These are phyloP conservation scores for Blera fallax DNA, from an alignment of 2,888 invertebrate genomes.

Conservation along the genomic window DNA sequence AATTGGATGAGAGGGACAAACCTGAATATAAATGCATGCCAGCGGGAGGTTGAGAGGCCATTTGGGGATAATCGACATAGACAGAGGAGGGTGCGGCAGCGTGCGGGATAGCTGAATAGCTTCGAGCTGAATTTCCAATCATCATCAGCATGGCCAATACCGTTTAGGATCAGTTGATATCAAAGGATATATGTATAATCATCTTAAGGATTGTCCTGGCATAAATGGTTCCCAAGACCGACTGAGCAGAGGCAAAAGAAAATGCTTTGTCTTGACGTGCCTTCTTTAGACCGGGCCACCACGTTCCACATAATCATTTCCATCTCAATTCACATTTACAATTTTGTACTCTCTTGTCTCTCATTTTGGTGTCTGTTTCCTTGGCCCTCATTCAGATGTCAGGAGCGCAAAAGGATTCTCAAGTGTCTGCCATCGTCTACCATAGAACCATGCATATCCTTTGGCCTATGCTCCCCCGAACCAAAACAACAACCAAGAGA, in stretches of 20 bases:
- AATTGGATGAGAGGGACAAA: slow-evolving; percentile 55
- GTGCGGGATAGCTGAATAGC: slow-evolving; percentile 31
- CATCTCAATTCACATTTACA: slow-evolving; percentile 69
- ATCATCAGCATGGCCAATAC: slow-evolving; percentile 59
- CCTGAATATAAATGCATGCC: slow-evolving; percentile 59
- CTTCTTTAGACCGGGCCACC: neutral
- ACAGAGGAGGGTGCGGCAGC: neutral
- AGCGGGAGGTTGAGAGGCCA: slow-evolving; percentile 11
- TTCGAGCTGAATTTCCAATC: slow-evolving; percentile 68
- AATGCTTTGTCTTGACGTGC: slow-evolving; percentile 19
- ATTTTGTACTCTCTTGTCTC: slow-evolving; percentile 36
- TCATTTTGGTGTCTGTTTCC: slow-evolving; percentile 38
- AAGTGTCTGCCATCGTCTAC: slow-evolving; percentile 43
- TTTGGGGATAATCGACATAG: slow-evolving; percentile 40
- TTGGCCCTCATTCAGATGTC: slow-evolving; percentile 50
- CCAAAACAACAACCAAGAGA: slow-evolving; percentile 14
- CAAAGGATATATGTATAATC: slow-evolving; percentile 59
- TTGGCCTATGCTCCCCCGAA: slow-evolving; percentile 22
- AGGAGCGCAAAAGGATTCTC: slow-evolving; percentile 52
- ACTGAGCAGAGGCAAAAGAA: neutral
- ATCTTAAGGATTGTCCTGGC: slow-evolving; percentile 53
- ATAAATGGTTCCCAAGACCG: slow-evolving; percentile 30
- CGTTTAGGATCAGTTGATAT: slow-evolving; percentile 65
- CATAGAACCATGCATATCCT: slow-evolving; percentile 39
- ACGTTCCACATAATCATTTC: slow-evolving; percentile 55